phyloP scores from a whole-genome alignment of 2,888 invertebrate genomes.

The Argyresthia goedartella region DNA sequence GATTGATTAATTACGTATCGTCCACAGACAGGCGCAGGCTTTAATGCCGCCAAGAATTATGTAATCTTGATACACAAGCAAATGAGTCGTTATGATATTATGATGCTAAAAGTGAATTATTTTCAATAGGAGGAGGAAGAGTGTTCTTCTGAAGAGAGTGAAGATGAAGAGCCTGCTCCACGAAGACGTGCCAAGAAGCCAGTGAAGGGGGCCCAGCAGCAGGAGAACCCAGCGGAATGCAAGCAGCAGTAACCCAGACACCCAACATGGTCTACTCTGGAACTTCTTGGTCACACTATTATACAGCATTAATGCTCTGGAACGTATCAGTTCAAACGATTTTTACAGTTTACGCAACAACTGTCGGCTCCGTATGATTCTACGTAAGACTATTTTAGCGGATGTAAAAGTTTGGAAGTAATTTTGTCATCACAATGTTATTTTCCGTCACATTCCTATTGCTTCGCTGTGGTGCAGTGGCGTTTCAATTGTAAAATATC shows the following conservation, averaged over 20 bases:
- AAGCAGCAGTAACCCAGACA: conserved; percentile 74
- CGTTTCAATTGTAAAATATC: not conserved
- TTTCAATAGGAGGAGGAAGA: conserved; percentile 57
- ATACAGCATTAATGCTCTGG: too few species aligned
- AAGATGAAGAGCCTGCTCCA: conserved; percentile 62
- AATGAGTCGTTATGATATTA: not conserved
- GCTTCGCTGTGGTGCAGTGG: conserved; percentile 4
- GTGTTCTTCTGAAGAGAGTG: conserved; percentile 72
- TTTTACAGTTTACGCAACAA: too few species aligned
- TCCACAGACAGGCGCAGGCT: too few species aligned
- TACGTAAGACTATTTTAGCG: too few species aligned
- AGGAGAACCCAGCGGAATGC: conserved; percentile 74
- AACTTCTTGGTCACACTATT: too few species aligned
- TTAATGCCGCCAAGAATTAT: too few species aligned
- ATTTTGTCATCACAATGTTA: too few species aligned
- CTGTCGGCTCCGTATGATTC: too few species aligned
- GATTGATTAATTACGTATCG: too few species aligned
- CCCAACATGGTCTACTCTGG: not conserved
- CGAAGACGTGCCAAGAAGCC: conserved; percentile 50
- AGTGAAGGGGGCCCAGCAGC: conserved; percentile 20
- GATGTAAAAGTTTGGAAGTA: too few species aligned
- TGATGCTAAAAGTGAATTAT: not conserved
- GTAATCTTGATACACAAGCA: too few species aligned
- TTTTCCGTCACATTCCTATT: not conserved
- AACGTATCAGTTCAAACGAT: too few species aligned